A percentile compares a stretch with the other conserved stretches of the same genome.
These are phyloP conservation scores for Emydocephalus ijimae DNA, from an alignment of 2,113 vertebrate genomes.

Conservation along the genomic window DNA sequence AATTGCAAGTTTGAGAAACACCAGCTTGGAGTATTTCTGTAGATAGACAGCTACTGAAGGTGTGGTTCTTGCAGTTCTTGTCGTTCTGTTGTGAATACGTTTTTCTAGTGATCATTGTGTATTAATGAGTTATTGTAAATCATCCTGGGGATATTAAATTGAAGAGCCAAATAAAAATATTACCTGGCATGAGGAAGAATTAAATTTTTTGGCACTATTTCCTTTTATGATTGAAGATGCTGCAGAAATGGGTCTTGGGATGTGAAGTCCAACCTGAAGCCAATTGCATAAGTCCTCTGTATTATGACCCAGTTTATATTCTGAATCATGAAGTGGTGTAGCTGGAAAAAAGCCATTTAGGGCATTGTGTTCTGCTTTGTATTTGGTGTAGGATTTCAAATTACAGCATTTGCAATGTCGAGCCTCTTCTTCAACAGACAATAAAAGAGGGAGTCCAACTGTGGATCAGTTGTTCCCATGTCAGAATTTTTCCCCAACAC, in stretches of 20 bases:
- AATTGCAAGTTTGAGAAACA: not conserved
- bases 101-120: not conserved
- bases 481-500: not conserved
- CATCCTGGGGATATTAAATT: not conserved
- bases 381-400: not conserved
- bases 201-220: not conserved
- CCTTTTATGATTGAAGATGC: not conserved
- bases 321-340: not conserved
- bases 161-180: not conserved
- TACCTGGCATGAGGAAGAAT: not conserved
- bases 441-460: not conserved
- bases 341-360: not conserved
- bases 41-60: not conserved
- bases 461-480: not conserved
- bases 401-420: not conserved
- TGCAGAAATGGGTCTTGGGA: not conserved
- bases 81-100: not conserved
- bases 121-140: not conserved
- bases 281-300: not conserved
- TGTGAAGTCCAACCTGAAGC: not conserved
- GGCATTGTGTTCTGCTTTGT: not conserved
- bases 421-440: not conserved
- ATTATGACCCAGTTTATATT: not conserved
- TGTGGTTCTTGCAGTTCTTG: not conserved
- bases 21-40: not conserved